A percentile compares a stretch with the other conserved stretches of the same genome.
Evolutionary conservation across 2,888 invertebrate genomes (phyloP).

Genomic region (Netelia melanura): DNA sequence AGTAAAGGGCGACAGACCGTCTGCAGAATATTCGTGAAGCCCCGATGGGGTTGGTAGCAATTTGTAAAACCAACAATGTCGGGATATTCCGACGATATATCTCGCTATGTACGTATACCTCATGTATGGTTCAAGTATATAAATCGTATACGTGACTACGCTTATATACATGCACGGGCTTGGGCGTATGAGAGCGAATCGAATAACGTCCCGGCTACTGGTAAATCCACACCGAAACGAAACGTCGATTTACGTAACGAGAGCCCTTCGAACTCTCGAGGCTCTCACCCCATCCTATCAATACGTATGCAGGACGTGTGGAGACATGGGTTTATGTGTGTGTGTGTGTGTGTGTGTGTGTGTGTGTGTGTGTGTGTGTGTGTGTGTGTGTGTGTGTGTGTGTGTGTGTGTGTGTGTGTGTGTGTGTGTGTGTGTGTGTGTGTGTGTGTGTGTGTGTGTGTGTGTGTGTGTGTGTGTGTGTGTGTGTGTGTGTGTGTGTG

Average conservation of each 20-base stretch:
- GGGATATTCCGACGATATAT: conserved; percentile 53
- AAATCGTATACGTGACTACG: conserved; percentile 30
- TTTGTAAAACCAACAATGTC: conserved; percentile 67
- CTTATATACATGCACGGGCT: conserved; percentile 14
- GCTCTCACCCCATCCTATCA: conserved; percentile 19
- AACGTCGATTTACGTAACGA: conserved; percentile 66
- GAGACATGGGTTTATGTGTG: conserved; percentile 17
- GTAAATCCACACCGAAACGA: conserved; percentile 64
- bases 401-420: not conserved
- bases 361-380: no score
- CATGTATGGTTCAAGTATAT: conserved; percentile 23
- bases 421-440: no score
- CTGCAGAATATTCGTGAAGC: conserved; percentile 50
- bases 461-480: not conserved
- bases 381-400: not conserved
- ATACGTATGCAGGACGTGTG: not conserved
- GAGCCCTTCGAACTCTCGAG: conserved; percentile 59
- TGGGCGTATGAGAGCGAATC: conserved; percentile 39
- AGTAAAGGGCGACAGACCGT: conserved; percentile 50
- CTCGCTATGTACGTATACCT: conserved; percentile 4
- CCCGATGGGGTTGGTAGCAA: conserved; percentile 60
- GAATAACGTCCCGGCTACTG: conserved; percentile 48
- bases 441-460: not conserved
- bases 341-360: not conserved
- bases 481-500: no score